phyloP scores from a whole-genome alignment of 35 echinoderm and acorn worm species.

The Holothuria glaberrima region DNA sequence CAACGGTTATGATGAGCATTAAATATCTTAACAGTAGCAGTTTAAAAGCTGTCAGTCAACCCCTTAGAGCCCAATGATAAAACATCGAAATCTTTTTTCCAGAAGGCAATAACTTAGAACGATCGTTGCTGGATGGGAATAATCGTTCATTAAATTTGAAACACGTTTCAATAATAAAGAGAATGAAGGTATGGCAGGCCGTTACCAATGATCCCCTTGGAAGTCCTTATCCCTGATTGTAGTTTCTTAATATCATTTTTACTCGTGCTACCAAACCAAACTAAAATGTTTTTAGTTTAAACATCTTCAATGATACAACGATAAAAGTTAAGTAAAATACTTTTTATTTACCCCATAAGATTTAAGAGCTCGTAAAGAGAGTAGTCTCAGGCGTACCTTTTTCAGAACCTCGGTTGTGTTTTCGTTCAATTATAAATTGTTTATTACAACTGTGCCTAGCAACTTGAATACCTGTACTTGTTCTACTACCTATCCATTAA shows the following conservation, averaged over 20 bases:
- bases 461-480: too few relatives aligned
- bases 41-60: not conserved
- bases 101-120: conserved; percentile 20
- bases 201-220: conserved; percentile 7
- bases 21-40: too few relatives aligned
- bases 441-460: too few relatives aligned
- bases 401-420: not conserved
- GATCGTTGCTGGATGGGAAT: conserved; percentile 19
- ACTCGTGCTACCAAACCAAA: too few relatives aligned
- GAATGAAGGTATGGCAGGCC: conserved; percentile 25
- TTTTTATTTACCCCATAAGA: not conserved
- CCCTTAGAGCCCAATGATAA: conserved; percentile 6
- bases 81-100: not conserved
- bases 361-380: too few relatives aligned
- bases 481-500: conserved; percentile 4
- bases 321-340: not conserved
- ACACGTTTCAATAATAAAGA: conserved; percentile 40
- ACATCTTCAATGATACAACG: too few relatives aligned
- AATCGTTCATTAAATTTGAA: not conserved
- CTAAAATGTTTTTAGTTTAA: conserved; percentile 23
- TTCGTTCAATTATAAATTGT: not conserved
- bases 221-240: not conserved
- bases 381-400: too few relatives aligned
- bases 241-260: not conserved
- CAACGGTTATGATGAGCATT: conserved; percentile 17